Conservation (phyloP, 2,888 invertebrate species). For the Heteromyza rotundicornis region DNA sequence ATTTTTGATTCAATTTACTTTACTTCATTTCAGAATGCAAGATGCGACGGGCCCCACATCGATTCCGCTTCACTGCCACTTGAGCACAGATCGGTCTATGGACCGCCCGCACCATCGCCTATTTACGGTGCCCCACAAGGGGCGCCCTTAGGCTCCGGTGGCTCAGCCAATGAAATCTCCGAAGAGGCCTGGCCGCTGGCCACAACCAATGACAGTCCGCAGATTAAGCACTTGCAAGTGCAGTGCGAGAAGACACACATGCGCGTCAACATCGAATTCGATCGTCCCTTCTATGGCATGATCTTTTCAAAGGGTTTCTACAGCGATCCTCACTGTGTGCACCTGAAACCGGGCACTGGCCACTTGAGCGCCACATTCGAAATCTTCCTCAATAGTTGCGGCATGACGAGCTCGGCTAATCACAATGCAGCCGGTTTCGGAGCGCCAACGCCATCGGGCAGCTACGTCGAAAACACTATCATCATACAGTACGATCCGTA, state of each 20-base stretch:
- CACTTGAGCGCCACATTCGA: constrained; percentile 91
- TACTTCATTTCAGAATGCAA: constrained; percentile 70
- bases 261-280: constrained; percentile 94
- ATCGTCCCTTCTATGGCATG: constrained; percentile 94
- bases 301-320: constrained; percentile 95
- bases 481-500: constrained; percentile 95
- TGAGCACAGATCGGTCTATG: constrained; percentile 79
- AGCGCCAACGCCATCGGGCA: constrained; percentile 88
- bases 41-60: constrained; percentile 77
- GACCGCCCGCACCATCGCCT: constrained; percentile 69
- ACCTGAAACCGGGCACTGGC: constrained; percentile 88
- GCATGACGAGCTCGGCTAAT: constrained; percentile 92
- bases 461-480: constrained; percentile 93
- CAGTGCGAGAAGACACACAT: constrained; percentile 96
- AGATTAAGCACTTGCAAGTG: constrained; percentile 91
- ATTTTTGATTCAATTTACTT: not conserved
- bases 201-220: constrained; percentile 83
- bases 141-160: constrained; percentile 44
- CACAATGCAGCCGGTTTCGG: constrained; percentile 84
- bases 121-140: constrained; percentile 61
- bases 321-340: constrained; percentile 90
- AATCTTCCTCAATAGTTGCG: constrained; percentile 91
- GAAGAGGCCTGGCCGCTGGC: constrained; percentile 91
- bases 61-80: constrained; percentile 82
- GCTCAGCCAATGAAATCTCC: constrained; percentile 64